phyloP scores from a whole-genome alignment of 2,797 vertebrate species.

The Cygnus olor region DNA sequence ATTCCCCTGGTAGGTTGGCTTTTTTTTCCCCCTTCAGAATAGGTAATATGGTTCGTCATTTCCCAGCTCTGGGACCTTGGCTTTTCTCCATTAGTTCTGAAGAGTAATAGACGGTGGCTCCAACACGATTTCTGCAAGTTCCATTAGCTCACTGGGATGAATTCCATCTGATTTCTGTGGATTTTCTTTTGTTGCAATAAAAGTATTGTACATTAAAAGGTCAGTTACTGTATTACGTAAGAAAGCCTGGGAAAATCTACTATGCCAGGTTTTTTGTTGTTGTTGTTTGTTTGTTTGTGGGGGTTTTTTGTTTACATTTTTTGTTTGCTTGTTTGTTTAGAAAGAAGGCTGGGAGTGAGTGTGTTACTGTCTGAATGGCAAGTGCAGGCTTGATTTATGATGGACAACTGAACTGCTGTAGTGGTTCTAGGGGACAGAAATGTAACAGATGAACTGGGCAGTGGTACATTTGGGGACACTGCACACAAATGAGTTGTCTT shows the following conservation, averaged over 20 bases:
- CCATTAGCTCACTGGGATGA: neutral
- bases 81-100: constrained; percentile 7
- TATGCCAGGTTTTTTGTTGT: neutral
- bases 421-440: neutral
- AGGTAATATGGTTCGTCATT: neutral
- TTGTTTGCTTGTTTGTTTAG: neutral
- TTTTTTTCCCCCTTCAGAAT: neutral
- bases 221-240: neutral
- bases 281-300: no score
- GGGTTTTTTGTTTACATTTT: no score
- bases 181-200: constrained; percentile 4
- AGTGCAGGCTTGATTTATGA: neutral
- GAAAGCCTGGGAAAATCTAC: neutral
- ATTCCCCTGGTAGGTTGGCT: neutral
- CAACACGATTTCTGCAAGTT: constrained; percentile 10
- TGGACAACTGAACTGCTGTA: neutral
- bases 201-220: neutral
- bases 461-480: neutral
- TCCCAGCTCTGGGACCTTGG: neutral
- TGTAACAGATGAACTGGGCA: neutral
- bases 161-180: neutral
- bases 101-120: neutral
- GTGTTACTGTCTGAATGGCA: neutral
- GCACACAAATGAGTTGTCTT: neutral
- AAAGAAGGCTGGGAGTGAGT: neutral